phyloP scores from a whole-genome alignment of 1,140 invertebrate species.

The Ericerus pela region DNA sequence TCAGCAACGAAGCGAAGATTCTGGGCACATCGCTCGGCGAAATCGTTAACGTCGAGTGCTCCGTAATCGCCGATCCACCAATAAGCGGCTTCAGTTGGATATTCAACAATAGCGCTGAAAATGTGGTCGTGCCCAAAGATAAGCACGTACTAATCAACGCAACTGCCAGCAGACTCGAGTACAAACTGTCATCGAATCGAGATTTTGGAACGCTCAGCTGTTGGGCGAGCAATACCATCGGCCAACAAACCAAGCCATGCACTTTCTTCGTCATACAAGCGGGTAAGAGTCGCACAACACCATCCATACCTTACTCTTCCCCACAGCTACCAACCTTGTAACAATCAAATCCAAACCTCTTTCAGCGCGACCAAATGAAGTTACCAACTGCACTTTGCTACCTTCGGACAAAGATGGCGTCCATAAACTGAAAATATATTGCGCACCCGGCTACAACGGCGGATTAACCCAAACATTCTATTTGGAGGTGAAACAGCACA shows the following conservation, averaged over 20 bases:
- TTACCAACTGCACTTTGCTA: conserved; percentile 68
- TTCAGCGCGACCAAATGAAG: conserved; percentile 58
- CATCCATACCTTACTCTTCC: too few species aligned
- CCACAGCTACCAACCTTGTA: too few species aligned
- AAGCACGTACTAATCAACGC: conserved; percentile 30
- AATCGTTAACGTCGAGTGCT: conserved; percentile 59
- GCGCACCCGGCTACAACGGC: conserved; percentile 60
- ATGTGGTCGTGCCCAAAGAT: conserved; percentile 53
- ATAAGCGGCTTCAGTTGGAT: conserved; percentile 76
- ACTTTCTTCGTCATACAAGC: conserved; percentile 77
- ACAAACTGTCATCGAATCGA: conserved; percentile 60
- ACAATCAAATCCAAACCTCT: too few species aligned
- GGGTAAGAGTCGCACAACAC: conserved; percentile 30
- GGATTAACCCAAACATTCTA: conserved; percentile 67
- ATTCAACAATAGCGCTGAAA: conserved; percentile 75
- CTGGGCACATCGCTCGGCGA: conserved; percentile 72
- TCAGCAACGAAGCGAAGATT: conserved; percentile 42
- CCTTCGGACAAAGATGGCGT: conserved; percentile 48
- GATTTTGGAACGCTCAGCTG: conserved; percentile 70
- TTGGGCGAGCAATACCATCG: conserved; percentile 65
- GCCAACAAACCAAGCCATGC: conserved; percentile 65
- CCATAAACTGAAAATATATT: conserved; percentile 55
- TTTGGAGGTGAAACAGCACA: conserved; percentile 59
- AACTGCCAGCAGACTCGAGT: conserved; percentile 57
- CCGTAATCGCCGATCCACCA: conserved; percentile 66